A percentile compares a stretch with the other conserved stretches of the same genome.
Evolutionary conservation across 2,113 vertebrate species (phyloP).

Genomic region (Microcebus griseorufus): DNA sequence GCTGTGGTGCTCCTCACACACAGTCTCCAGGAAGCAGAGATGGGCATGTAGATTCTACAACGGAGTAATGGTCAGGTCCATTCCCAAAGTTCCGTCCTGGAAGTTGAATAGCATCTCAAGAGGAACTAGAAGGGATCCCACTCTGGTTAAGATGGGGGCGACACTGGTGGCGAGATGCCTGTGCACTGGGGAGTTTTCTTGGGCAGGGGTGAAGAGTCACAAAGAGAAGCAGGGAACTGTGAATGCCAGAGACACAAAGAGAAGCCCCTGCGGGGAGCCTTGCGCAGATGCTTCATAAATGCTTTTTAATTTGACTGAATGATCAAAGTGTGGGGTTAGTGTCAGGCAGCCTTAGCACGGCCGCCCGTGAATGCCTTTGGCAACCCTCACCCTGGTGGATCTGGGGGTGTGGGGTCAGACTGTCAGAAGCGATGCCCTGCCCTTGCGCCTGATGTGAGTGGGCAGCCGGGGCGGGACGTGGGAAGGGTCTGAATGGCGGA

Average conservation of each 20-base stretch:
- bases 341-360: background rate
- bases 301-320: background rate
- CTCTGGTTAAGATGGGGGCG: background rate
- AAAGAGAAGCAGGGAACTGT: conserved; percentile 13
- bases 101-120: background rate
- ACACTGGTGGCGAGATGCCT: background rate
- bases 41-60: fast-evolving
- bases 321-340: background rate
- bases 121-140: background rate
- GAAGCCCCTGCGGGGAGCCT: background rate
- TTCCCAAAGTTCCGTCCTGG: background rate
- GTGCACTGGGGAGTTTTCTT: background rate
- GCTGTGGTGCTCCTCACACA: background rate
- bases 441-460: background rate
- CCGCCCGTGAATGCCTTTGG: background rate
- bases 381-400: background rate
- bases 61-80: background rate
- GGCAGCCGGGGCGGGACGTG: background rate
- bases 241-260: background rate
- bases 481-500: background rate
- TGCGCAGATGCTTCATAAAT: background rate
- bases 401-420: background rate
- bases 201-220: background rate
- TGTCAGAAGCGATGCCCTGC: background rate
- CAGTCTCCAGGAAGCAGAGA: background rate